Base-by-base conservation (phyloP, 1,140 invertebrate genomes). In the Oreohelix idahoensis region DNA sequence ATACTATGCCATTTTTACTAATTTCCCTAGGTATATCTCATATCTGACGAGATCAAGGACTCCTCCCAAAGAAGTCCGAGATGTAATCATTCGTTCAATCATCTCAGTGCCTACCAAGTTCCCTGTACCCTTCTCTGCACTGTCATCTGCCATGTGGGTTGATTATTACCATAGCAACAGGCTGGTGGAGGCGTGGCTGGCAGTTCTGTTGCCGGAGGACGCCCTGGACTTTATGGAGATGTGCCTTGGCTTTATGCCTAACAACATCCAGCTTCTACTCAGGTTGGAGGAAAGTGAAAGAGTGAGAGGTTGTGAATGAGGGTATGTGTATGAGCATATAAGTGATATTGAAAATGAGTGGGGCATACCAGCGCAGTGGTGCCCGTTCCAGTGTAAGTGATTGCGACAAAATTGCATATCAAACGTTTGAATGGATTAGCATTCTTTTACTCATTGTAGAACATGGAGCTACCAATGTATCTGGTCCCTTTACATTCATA, bases 211-310 rank as follows among this genome's bases (percentile, higher is more conserved):
- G 0, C 63, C 63, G 0, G 83, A 82, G 15, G 26, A 81, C 0
- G 35, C 69, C 26, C 15, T 84, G 23, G 36, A 84, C 2, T 84
- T 84, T 17, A 85, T 87, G 77, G 85, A 84, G 74, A 84, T 82
- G 36, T 86, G 89, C 71, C 71, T 86, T 1, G 76, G 85, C 17
- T 81, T 87, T 23, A 88, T 90, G 88, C 89, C 89, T 8, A 70
- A 36, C 49, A 89, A 90, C 81, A 66, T 88, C 26, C 73, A 86
- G 0, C 80, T 90, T 1, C 58, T 89, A 4, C 53, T 87, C 32
- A 86, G 87, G 89, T 90, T 70, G 70, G 75, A 26, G 36, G 29
- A 26, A 10, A 49, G 45, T 8, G 45, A 49, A 17, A 17, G 45
- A 17, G 45, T 8, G 10, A 49, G 8, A 49, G 45, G 17, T 11